Evolutionary conservation across 2,888 invertebrate species (phyloP).

Genomic region (Drosophila sordidapex): DNA sequence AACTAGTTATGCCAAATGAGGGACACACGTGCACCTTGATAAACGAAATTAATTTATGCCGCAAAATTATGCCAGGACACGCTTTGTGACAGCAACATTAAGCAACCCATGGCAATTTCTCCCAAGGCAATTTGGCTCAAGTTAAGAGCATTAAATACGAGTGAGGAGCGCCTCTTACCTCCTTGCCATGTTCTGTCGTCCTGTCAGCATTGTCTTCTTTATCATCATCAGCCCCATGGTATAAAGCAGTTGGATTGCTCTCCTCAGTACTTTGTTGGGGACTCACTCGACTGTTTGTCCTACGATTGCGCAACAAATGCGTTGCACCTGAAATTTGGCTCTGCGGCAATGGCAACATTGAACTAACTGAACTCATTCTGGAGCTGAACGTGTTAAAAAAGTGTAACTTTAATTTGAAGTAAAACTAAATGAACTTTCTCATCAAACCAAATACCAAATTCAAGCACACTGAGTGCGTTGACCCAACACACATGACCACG

Average conservation of each 20-base stretch:
- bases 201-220: constrained; percentile 1
- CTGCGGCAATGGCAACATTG: constrained; percentile 12
- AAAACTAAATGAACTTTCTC: constrained; percentile 28
- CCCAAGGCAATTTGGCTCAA: constrained; percentile 26
- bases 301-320: constrained; percentile 56
- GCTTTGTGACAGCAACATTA: constrained; percentile 23
- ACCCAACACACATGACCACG: neutral
- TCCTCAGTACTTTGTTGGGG: neutral
- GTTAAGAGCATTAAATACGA: constrained; percentile 11
- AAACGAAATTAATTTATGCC: constrained; percentile 45
- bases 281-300: constrained; percentile 18
- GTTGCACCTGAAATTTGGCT: constrained; percentile 8
- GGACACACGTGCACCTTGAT: constrained; percentile 38
- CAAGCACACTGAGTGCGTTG: constrained; percentile 35
- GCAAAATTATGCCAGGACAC: constrained; percentile 62
- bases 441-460: constrained; percentile 11
- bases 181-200: neutral
- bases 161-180: constrained; percentile 16
- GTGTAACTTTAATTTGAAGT: constrained; percentile 42
- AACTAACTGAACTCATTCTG: neutral
- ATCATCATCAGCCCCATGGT: constrained; percentile 1
- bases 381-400: constrained; percentile 5
- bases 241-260: constrained; percentile 18
- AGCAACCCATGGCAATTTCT: constrained; percentile 1
- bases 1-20: constrained; percentile 25